Evolutionary conservation across 2,888 invertebrate species (phyloP), one percentile per base, ranked within the genome.

Genomic region (Lithophane semibrunnea): DNA sequence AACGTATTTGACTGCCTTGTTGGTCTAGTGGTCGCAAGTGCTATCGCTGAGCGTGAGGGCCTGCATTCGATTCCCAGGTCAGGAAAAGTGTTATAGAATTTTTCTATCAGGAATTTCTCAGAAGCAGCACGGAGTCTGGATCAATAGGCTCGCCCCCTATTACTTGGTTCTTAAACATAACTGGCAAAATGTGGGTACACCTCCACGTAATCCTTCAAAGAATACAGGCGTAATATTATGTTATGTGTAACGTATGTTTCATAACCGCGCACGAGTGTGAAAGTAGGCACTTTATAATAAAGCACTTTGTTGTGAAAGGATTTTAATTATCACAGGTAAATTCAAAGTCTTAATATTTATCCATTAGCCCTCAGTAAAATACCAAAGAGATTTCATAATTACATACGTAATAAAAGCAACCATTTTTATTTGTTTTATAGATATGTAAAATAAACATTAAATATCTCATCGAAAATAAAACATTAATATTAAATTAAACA

Each of bases 241-340:
- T 7, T 52, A 21, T 52, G 8, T 52, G 2, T 52, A 13, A 47
- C 42, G n/a, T 73, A 52, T 49, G 29, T 60, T 9, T 60, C 7
- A 54, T 29, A 49, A 52, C 16, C 29, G 13, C 56, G 0, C 24
- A 44, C 24, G 44, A 64, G 58, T 54, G 42, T 42, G 3, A 56
- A 64, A 67, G 24, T 29, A 21, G 21, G 9, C 8, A 44, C 37
- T 64, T 56, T 2, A 68, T 81, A 58, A 24, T 68, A 65, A 75
- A 82, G 16, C 29, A 65, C 63, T 68, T 75, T n/a, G 7, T 54
- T 13, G 13, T n/a, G 1, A 54, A 66, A 58, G 24, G 60, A 49
- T 71, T 61, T 56, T 60, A 81, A 72, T 64, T 54, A 78, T 72
- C 42, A 68, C 58, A 63, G 68, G 56, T 58, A 77, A 67, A 37